These are phyloP conservation scores for Penaeus chinensis DNA, from an alignment of 1,140 invertebrate species.

Conservation along the genomic window DNA sequence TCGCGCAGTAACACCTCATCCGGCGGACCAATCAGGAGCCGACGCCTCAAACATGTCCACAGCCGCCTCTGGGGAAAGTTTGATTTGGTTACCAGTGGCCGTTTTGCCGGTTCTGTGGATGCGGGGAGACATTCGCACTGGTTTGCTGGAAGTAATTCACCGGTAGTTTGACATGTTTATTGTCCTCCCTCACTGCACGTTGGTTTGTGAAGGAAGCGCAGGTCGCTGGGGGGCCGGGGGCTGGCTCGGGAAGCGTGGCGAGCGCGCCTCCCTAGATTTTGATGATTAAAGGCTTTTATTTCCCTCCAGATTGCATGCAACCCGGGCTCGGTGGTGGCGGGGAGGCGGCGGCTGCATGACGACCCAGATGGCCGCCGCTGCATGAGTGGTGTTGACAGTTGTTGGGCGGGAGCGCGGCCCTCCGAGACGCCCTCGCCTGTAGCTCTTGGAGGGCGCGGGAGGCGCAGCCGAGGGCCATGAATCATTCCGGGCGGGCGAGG, in stretches of 20 bases:
- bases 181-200: conserved; percentile 48
- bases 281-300: conserved; percentile 42
- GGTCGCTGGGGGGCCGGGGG: not conserved
- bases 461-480: no score
- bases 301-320: no score
- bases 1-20: conserved; percentile 51
- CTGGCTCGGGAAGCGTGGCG: not conserved
- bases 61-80: conserved; percentile 53
- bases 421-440: no score
- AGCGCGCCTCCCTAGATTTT: conserved; percentile 17
- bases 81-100: conserved; percentile 59
- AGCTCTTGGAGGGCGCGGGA: no score
- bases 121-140: conserved; percentile 54
- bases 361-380: no score
- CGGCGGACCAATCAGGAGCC: conserved; percentile 39
- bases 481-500: no score
- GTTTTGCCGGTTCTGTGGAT: conserved; percentile 43
- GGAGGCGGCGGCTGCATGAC: no score
- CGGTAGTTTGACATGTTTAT: conserved; percentile 55
- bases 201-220: not conserved
- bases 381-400: no score
- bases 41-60: conserved; percentile 54
- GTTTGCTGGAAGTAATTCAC: conserved; percentile 55
- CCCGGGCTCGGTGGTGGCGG: no score
- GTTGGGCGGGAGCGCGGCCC: no score